phyloP scores from a whole-genome alignment of 2,888 invertebrate species.

The Phyllotreta striolata region DNA sequence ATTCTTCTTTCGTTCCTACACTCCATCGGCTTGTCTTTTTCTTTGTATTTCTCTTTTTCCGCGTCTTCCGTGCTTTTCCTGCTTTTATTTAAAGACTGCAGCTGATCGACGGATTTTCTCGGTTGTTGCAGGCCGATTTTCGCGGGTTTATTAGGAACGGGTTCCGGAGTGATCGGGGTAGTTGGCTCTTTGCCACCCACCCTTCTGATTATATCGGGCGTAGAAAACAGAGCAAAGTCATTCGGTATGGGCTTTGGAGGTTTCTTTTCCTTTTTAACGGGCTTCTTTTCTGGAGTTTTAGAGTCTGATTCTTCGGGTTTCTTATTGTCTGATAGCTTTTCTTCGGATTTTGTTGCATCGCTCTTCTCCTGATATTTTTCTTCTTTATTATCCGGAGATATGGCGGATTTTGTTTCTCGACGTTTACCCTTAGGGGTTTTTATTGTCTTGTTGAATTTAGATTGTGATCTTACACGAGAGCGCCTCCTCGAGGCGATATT shows the following conservation, averaged over 20 bases:
- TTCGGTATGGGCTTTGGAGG: constrained; percentile 64
- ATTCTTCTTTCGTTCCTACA: constrained; percentile 33
- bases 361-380: constrained; percentile 41
- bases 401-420: constrained; percentile 1
- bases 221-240: constrained; percentile 77
- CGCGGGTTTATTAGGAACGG: constrained; percentile 50
- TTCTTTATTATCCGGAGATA: constrained; percentile 18
- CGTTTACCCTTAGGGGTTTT: constrained; percentile 24
- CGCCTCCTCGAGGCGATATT: constrained; percentile 48
- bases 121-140: constrained; percentile 55
- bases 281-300: constrained; percentile 49
- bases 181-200: constrained; percentile 61
- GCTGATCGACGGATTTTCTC: constrained; percentile 51
- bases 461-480: background rate
- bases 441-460: constrained; percentile 13
- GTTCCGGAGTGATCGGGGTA: constrained; percentile 49
- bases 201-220: constrained; percentile 79
- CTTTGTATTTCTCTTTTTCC: constrained; percentile 43
- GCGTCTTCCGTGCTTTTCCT: constrained; percentile 50
- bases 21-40: constrained; percentile 40
- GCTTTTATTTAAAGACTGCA: constrained; percentile 46
- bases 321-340: constrained; percentile 53
- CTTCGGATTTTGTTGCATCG: constrained; percentile 52
- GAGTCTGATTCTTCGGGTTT: constrained; percentile 57
- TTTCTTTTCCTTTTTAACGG: constrained; percentile 61